Evolutionary conservation across 2,888 invertebrate species (phyloP).

Genomic region (Phyllotreta cruciferae): DNA sequence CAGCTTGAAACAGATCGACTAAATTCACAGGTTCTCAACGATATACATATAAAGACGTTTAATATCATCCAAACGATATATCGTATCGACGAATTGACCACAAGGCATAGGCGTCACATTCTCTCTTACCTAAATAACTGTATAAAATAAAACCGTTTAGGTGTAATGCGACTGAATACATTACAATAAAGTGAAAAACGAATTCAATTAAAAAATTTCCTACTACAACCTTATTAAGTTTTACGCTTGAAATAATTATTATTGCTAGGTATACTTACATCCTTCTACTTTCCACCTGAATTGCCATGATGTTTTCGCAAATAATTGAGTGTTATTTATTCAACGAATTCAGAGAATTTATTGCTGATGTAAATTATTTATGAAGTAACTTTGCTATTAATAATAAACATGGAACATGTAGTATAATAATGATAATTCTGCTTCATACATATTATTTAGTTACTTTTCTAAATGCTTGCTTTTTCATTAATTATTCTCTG

Average conservation of each 20-base stretch:
- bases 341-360: background rate
- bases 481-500: too few species aligned
- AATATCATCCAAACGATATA: slow-evolving; percentile 10
- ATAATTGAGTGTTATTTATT: background rate
- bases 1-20: background rate
- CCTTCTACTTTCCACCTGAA: slow-evolving; percentile 7
- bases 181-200: too few species aligned
- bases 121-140: slow-evolving; percentile 12
- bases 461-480: too few species aligned
- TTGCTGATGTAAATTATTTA: too few species aligned
- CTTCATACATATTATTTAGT: too few species aligned
- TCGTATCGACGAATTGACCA: slow-evolving; percentile 23
- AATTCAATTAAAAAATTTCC: too few species aligned
- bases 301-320: slow-evolving; percentile 13
- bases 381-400: too few species aligned
- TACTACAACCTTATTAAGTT: too few species aligned
- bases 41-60: slow-evolving; percentile 13
- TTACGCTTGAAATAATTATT: too few species aligned
- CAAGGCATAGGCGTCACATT: slow-evolving; percentile 33
- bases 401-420: too few species aligned
- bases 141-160: slow-evolving; percentile 9
- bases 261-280: background rate
- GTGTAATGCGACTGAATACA: too few species aligned
- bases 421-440: too few species aligned
- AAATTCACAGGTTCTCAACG: slow-evolving; percentile 19